phyloP scores from a whole-genome alignment of 1,140 invertebrate genomes.

The Drosophila hydei region DNA sequence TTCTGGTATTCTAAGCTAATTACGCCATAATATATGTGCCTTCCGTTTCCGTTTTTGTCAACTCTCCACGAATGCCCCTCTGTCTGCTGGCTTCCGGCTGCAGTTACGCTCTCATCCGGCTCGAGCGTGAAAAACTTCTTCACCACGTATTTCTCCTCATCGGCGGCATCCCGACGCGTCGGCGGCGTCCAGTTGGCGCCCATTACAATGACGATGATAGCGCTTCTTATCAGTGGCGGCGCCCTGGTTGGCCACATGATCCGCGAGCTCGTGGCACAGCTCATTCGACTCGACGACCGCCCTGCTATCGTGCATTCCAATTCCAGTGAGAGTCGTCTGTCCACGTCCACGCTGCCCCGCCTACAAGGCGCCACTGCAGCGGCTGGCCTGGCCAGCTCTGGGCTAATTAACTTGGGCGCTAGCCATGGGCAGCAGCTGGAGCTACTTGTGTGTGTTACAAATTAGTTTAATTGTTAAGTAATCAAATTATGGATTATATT shows the following conservation, averaged over 20 bases:
- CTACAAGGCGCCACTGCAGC: conserved; percentile 48
- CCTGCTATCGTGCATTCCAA: conserved; percentile 36
- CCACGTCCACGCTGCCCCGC: conserved; percentile 46
- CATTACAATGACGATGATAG: conserved; percentile 42
- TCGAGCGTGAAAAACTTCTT: conserved; percentile 76
- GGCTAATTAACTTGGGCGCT: conserved; percentile 35
- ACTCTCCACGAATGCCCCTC: conserved; percentile 8
- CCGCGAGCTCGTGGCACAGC: conserved; percentile 29
- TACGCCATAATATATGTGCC: conserved; percentile 56
- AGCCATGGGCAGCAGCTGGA: conserved; percentile 17
- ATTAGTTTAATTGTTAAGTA: conserved; percentile 58
- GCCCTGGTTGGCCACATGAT: conserved; percentile 36
- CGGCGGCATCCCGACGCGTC: conserved; percentile 42
- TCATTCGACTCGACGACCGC: conserved; percentile 21
- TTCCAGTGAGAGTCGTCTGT: conserved; percentile 32
- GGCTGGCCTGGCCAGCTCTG: conserved; percentile 49
- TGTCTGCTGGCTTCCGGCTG: conserved; percentile 38
- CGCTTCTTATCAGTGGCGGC: conserved; percentile 16
- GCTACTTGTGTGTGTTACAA: conserved; percentile 15
- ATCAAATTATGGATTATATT: conserved; percentile 28
- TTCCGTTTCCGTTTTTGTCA: conserved; percentile 57
- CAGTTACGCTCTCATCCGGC: conserved; percentile 79
- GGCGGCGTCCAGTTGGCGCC: conserved; percentile 48
- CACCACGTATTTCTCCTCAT: conserved; percentile 68
- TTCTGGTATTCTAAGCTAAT: conserved; percentile 23